These are phyloP conservation scores for Leptodirus hochenwartii DNA, from an alignment of 2,888 invertebrate genomes.

Conservation along the genomic window DNA sequence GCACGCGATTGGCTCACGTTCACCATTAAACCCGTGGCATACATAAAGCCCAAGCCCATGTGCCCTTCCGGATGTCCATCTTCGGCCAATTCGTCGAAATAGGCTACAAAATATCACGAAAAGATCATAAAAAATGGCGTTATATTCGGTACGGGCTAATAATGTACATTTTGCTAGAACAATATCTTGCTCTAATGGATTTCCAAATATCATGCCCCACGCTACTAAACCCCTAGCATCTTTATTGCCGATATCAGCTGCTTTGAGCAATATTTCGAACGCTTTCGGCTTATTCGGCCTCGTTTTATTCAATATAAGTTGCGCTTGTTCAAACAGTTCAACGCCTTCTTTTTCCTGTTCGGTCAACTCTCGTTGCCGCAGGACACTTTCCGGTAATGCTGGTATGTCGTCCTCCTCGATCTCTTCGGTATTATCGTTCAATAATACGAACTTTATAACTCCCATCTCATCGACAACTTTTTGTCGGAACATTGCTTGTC, in stretches of 20 bases:
- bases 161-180: no score
- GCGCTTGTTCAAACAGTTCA: constrained; percentile 52
- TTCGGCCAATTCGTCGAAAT: constrained; percentile 58
- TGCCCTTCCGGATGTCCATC: constrained; percentile 77
- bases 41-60: constrained; percentile 60
- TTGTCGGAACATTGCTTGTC: no score
- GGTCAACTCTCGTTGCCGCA: constrained; percentile 31
- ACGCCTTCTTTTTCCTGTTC: constrained; percentile 55
- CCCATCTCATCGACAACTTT: no score
- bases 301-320: constrained; percentile 51
- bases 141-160: constrained; percentile 26
- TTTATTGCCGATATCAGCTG: constrained; percentile 63
- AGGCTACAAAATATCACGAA: no score
- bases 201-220: constrained; percentile 78
- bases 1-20: constrained; percentile 78
- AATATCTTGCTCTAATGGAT: constrained; percentile 56
- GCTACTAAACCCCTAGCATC: constrained; percentile 73
- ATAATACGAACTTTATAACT: no score
- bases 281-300: constrained; percentile 53
- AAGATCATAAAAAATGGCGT: constrained; percentile 25
- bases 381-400: constrained; percentile 29
- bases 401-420: no score
- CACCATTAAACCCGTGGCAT: constrained; percentile 72
- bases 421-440: no score
- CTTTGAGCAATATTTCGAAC: constrained; percentile 55